Evolutionary conservation across 1,140 invertebrate species (phyloP), one percentile per base, ranked within the genome.

Genomic region (Capitella teleta): DNA sequence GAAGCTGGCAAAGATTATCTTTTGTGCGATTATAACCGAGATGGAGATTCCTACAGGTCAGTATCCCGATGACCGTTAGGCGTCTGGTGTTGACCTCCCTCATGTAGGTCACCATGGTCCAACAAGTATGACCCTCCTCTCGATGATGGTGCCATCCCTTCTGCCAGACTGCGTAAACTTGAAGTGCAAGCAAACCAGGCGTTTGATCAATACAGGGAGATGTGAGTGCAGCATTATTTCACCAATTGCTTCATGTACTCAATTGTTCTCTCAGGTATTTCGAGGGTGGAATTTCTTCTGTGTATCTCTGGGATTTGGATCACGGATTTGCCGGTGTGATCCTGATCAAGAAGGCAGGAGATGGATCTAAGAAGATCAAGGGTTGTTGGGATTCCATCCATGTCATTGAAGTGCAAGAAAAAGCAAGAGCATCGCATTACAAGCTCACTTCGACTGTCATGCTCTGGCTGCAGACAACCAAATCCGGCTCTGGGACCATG

Each of bases 311-410:
- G 96, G 95, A 99, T 63, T 80, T 98, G 65, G 52, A 54, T 50
- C 90, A 95, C 74, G 93, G 93, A 3, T 98, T 99, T 80, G 96
- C 94, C 57, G 94, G 94, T 61, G 95, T 97, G 37, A 95, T 98
- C 66, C 77, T 98, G 55, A 98, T 99, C 57, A 99, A 99, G 75
- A 98, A 98, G 74, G 91, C 89, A 14, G 91, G 92, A 0, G 93
- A 98, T 78, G 93, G 92, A 14, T 85, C 81, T 65, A 92, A 92
- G 69, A 96, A 93, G 74, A 98, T 98, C 56, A 68, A 95, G 89
- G 96, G 78, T 2, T 98, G 93, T 70, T 99, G 96, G 96, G 95
- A 99, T 72, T 98, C 94, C 2, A 97, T 99, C 68, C 95, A 99
- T 70, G 95, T 99, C 0, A 87, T 99, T 14, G 95, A 99, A 78